Base-by-base conservation (phyloP, 2,113 vertebrate species). In the Microtus richardsoni region DNA sequence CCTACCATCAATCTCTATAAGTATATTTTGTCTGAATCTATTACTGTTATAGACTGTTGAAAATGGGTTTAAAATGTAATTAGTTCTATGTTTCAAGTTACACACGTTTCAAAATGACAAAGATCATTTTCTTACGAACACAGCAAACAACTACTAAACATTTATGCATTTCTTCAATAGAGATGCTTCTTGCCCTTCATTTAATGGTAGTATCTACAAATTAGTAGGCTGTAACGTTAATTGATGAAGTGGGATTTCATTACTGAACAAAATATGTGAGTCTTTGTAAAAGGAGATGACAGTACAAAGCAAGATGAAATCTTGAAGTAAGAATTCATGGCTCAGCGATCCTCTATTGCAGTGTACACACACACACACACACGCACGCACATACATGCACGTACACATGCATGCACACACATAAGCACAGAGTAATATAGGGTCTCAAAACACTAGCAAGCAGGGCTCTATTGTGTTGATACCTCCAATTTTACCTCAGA, bases 241-340 rank as follows among this genome's bases (percentile, higher is more conserved):
- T n/a, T 92, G 13, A 82, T 86, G 5, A 0, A 66, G 66, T 49
- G 16, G 75, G 87, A 93, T 60, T 62, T 83, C 5, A 88, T 21
- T 88, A 19, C 44, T 71, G n/a, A 77, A 41, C 39, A 92, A 2
- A 92, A 79, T 73, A 77, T 2, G 47, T 52, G 62, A 44, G 1
- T 0, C 89, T 93, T 44, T 30, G 0, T 73, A 62, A 89, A 12
- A 4, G 10, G 6, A 33, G 2, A 44, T 91, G 19, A 83, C 39
- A 75, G 71, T 83, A 95, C 78, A 89, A 44, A 77, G 41, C 28
- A 78, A 95, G 58, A 28, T 54, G 11, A 90, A n/a, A 89, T 36
- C 36, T 84, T 4, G n/a, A 91, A 88, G 66, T 41, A 91, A 88
- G 66, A 2, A 80, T 33, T 89, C 41, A 78, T 19, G 89, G 22